Percentiles rank a stretch among this genome's conserved stretches.
phyloP scores from a whole-genome alignment of 2,888 invertebrate genomes.

The Busseola fusca region DNA sequence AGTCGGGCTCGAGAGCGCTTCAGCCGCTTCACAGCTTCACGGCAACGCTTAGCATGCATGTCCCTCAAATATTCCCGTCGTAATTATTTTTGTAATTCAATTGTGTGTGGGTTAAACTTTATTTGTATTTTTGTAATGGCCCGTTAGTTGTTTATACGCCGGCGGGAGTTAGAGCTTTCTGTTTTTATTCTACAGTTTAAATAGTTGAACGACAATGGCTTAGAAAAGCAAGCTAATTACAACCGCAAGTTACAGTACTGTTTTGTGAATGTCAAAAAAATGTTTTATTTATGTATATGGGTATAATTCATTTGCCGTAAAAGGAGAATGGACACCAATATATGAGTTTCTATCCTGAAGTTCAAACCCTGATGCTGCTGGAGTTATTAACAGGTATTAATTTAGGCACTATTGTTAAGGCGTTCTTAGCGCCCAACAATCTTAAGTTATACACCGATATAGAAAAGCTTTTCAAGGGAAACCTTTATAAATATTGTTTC shows the following conservation, averaged over 20 bases:
- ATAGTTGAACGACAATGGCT: not conserved
- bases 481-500: not conserved
- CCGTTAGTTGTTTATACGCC: not conserved
- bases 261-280: not conserved
- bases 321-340: not conserved
- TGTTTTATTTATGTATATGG: not conserved
- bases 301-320: not conserved
- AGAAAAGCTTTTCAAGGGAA: not conserved
- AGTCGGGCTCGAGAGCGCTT: conserved; percentile 60
- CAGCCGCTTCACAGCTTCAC: conserved; percentile 55
- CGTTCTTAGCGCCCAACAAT: no score
- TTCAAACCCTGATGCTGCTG: not conserved
- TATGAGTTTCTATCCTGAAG: not conserved
- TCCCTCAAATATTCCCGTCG: conserved; percentile 55
- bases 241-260: not conserved
- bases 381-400: not conserved
- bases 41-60: conserved; percentile 62
- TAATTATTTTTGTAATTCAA: conserved; percentile 61
- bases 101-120: conserved; percentile 41
- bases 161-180: not conserved
- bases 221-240: not conserved
- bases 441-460: not conserved
- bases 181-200: not conserved
- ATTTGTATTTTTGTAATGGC: conserved; percentile 14
- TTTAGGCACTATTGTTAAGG: not conserved